phyloP scores from a whole-genome alignment of 2,888 invertebrate species.

The Drosophila fungiperda region DNA sequence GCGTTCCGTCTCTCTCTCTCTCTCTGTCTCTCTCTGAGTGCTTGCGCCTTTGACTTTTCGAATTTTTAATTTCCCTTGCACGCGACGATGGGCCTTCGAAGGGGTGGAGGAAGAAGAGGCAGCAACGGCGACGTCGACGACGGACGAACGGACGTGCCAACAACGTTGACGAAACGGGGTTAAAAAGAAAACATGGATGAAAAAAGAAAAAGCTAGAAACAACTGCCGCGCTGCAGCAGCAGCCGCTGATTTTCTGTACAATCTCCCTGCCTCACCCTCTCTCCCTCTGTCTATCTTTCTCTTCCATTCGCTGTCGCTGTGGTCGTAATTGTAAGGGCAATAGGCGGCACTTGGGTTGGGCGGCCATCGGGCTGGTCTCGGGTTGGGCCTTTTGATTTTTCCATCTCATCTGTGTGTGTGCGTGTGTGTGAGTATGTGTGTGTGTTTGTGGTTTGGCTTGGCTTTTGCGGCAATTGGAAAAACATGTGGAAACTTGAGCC shows the following conservation, averaged over 20 bases:
- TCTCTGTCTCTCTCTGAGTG: conserved; percentile 49
- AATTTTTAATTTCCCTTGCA: conserved; percentile 80
- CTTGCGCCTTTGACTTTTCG: conserved; percentile 80
- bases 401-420: conserved; percentile 32
- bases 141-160: conserved; percentile 60
- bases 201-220: conserved; percentile 76
- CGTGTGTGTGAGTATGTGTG: conserved; percentile 19
- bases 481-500: conserved; percentile 78
- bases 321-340: conserved; percentile 71
- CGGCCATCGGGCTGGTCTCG: conserved; percentile 52
- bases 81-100: conserved; percentile 55
- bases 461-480: conserved; percentile 65
- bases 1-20: not conserved
- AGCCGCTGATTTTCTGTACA: conserved; percentile 46
- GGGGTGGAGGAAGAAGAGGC: conserved; percentile 7
- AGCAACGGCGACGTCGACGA: not conserved
- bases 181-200: conserved; percentile 79
- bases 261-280: conserved; percentile 15
- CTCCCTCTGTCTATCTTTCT: conserved; percentile 9
- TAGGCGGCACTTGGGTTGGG: conserved; percentile 74
- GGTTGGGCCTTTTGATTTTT: conserved; percentile 67
- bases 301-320: conserved; percentile 19
- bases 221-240: conserved; percentile 61
- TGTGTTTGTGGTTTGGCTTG: conserved; percentile 40
- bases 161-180: conserved; percentile 76